These are phyloP conservation scores for Vombatus ursinus DNA, from an alignment of 2,113 vertebrate species.

Conservation along the genomic window DNA sequence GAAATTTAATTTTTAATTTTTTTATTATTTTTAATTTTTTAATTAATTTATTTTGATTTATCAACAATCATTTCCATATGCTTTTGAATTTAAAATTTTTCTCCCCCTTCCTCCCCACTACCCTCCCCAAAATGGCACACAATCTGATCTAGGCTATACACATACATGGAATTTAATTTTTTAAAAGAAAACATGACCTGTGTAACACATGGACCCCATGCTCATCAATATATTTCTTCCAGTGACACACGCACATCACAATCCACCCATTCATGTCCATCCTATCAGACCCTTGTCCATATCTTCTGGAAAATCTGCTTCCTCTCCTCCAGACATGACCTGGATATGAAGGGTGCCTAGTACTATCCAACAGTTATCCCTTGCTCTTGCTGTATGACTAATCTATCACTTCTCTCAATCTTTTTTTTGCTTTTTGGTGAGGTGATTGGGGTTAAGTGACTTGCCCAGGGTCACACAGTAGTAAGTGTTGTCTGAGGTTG, in stretches of 20 bases:
- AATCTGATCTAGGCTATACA: too few relatives aligned
- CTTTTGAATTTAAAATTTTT: too few relatives aligned
- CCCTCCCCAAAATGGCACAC: too few relatives aligned
- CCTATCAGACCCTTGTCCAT: not conserved
- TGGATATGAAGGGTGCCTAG: not conserved
- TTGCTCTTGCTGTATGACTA: not conserved
- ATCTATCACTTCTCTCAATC: not conserved
- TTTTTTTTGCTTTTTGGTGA: too few relatives aligned
- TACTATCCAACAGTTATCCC: not conserved
- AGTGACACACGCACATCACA: not conserved
- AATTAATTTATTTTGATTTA: too few relatives aligned
- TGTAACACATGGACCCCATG: not conserved
- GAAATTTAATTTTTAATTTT: not conserved
- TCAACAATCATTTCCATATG: too few relatives aligned
- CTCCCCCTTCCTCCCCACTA: too few relatives aligned
- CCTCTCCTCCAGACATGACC: not conserved
- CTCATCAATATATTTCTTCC: not conserved
- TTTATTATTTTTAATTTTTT: too few relatives aligned
- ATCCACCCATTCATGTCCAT: not conserved
- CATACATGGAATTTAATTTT: not conserved
- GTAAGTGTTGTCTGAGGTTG: too few relatives aligned
- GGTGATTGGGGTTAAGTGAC: too few relatives aligned
- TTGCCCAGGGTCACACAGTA: too few relatives aligned
- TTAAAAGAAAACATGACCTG: not conserved
- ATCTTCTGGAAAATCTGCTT: not conserved